Evolutionary conservation across 2,888 invertebrate species (phyloP), one percentile per base, ranked within the genome.

Genomic region (Cabera pusaria): DNA sequence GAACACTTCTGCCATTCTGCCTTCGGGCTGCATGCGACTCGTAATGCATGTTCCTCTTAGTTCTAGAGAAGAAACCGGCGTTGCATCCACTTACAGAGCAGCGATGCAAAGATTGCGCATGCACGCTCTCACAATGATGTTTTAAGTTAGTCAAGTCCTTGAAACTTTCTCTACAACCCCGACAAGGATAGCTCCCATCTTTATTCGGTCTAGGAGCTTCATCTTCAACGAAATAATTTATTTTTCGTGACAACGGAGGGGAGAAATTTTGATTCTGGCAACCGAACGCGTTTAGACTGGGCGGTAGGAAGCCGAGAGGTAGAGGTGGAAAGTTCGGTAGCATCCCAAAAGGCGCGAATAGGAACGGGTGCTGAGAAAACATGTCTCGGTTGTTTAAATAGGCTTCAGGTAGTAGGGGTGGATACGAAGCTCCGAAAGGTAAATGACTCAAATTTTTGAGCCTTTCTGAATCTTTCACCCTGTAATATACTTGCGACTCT

Each of bases 81-180:
- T 92, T 93, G 77, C 96, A 95, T 6, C 95, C 95, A 39, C 91
- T 91, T 28, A 94, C 89, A n/a, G 93, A 92, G 81, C 96, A 96
- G 46, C 92, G 90, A 60, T 93, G 93, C 80, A 95, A 91, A 39
- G 95, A 93, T 39, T 91, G 90, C 16, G 87, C 72, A 66, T 95
- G 95, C 27, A 90, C 81, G 47, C 86, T 90, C 73, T 94, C 94
- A 81, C 93, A 94, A 77, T 95, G 95, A 52, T 93, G 91, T 70
- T 94, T 93, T 47, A 95, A 81, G 28, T 91, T 88, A 6, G 90
- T 73, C 25, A 92, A 78, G 62, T 93, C 93, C 49, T 90, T 90
- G 64, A 94, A 92, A 45, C 89, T 78, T 50, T 91, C 91, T 64
- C 91, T 90, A 66, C 95, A 95, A 57, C 94, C 91, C 49, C 93